Evolutionary conservation across 2,797 vertebrate genomes (phyloP), one percentile per base, ranked within the genome.

Genomic region (Hydrophis major): DNA sequence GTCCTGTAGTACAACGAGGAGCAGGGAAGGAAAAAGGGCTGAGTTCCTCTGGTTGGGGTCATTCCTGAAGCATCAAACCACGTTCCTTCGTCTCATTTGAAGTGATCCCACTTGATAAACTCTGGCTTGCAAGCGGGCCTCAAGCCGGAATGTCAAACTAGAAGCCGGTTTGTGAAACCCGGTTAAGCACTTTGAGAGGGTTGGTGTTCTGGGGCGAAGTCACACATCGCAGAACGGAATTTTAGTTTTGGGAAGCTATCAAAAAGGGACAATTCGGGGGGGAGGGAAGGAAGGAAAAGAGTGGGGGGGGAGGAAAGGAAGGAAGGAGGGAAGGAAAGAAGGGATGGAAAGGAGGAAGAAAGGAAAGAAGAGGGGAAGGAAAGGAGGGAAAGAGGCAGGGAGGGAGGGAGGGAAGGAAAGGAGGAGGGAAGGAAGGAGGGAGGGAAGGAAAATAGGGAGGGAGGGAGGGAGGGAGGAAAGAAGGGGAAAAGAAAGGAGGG

Each of bases 1-100:
- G 99, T 56, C 99, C 99, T 99, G 96, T 7, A 87, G 88, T 53
- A 53, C 11, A 61, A 92, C 0, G 7, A 86, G 93, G 90, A n/a
- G 78, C 8, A 86, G 22, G 61, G 8, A 88, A 28, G 89, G 57
- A 4, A 32, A 69, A 42, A 8, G 61, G 8, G 1, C 32, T 10
- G 22, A 89, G 3, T 37, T 55, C 6, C 11, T 20, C 55, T 16
- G 6, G 25, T 8, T 1, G 4, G 20, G 12, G 20, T 87, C 78
- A 1, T 7, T 6, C 14, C 7, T n/a, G 6, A 89, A 61, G 53
- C 22, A 27, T 3, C 74, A 86, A 86, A 13, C 5, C 78, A 32
- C 0, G 37, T 2, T 60, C 20, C 6, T 0, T 56, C 0, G 18
- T 89, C 1, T 3, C 3, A 22, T 7, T 22, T 56, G 32, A 27